A percentile compares a stretch with the other conserved stretches of the same genome.
phyloP scores from a whole-genome alignment of 2,888 invertebrate genomes.

The Formica aserva region DNA sequence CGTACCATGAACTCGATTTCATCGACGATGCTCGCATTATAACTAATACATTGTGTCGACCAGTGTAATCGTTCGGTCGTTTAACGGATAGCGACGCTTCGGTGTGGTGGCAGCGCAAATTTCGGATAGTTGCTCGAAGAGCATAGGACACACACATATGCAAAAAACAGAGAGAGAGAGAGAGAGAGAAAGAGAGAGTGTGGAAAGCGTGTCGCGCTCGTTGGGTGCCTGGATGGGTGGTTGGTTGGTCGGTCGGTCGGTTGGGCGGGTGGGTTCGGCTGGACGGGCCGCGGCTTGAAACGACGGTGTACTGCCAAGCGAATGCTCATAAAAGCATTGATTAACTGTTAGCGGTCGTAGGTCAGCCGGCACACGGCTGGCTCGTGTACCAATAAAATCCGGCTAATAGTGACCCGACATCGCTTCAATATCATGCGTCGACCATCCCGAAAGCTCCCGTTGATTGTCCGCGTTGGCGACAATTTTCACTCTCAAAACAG shows the following conservation, averaged over 20 bases:
- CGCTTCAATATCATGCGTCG: constrained; percentile 73
- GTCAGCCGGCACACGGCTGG: constrained; percentile 73
- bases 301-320: constrained; percentile 71
- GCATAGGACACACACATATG: neutral
- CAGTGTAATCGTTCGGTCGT: constrained; percentile 74
- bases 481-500: constrained; percentile 60
- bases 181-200: constrained; percentile 9
- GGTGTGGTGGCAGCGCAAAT: constrained; percentile 10
- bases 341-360: constrained; percentile 84
- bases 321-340: constrained; percentile 84
- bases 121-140: constrained; percentile 40
- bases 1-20: constrained; percentile 31
- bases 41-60: constrained; percentile 72
- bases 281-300: constrained; percentile 56
- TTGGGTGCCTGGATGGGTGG: constrained; percentile 54
- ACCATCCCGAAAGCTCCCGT: constrained; percentile 54
- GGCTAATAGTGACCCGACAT: constrained; percentile 76
- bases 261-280: constrained; percentile 55
- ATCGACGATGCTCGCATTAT: constrained; percentile 50
- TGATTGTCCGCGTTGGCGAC: constrained; percentile 27
- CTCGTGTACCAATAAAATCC: constrained; percentile 79
- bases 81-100: constrained; percentile 70
- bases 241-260: constrained; percentile 43
- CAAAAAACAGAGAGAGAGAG: constrained; percentile 37
- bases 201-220: constrained; percentile 54